Evolutionary conservation across 2,113 vertebrate species (phyloP).

Genomic region (Circaetus cinerascens): DNA sequence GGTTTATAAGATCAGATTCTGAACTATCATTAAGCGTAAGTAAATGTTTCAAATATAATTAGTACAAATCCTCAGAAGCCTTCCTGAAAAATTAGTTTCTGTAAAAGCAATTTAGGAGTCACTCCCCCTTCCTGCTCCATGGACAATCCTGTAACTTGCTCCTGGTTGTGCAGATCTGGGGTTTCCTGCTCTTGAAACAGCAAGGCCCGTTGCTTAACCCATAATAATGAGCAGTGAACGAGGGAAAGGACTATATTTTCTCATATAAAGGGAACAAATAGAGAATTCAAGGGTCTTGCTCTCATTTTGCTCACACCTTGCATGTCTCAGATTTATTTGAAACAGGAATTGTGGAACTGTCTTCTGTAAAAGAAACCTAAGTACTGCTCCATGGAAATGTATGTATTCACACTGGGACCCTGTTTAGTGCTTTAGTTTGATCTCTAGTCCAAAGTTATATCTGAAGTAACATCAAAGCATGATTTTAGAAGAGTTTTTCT

Average conservation of each 20-base stretch:
- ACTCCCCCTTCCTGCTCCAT: not conserved
- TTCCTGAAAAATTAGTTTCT: slow-evolving; percentile 33
- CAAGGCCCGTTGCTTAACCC: not conserved
- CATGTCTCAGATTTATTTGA: not conserved
- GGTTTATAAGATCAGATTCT: not conserved
- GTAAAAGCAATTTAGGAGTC: slow-evolving; percentile 10
- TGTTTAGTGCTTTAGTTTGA: slow-evolving; percentile 41
- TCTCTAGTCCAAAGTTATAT: slow-evolving; percentile 22
- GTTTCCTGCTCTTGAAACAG: not conserved
- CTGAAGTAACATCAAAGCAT: slow-evolving; percentile 56
- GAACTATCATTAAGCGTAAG: not conserved
- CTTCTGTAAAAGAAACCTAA: slow-evolving; percentile 4
- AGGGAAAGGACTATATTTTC: not conserved
- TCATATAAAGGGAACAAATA: not conserved
- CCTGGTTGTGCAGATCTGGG: not conserved
- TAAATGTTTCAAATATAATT: slow-evolving; percentile 25
- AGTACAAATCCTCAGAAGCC: slow-evolving; percentile 4
- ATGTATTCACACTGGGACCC: slow-evolving; percentile 4
- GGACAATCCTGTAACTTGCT: not conserved
- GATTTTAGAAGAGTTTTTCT: slow-evolving; percentile 34
- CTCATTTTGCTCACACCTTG: not conserved
- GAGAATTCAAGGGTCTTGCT: not conserved
- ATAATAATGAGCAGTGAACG: rapidly evolving
- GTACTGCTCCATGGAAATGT: not conserved
- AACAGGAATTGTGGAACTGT: not conserved